phyloP scores from a whole-genome alignment of 2,888 invertebrate species.

The Drosophila acutilabella region DNA sequence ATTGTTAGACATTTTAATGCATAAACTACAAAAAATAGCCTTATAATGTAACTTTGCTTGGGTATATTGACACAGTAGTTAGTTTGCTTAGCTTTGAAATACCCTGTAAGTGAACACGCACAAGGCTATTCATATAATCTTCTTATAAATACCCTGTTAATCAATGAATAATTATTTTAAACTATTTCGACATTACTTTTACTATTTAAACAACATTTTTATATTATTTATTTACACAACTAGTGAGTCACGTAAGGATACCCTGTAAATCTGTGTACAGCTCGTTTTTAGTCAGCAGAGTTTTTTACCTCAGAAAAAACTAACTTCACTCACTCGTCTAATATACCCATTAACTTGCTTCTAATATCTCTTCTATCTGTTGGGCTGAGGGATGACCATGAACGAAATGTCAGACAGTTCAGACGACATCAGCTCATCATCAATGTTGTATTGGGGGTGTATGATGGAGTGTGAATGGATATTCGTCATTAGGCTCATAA shows the following conservation, averaged over 20 bases:
- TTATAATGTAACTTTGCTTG: too few relatives aligned
- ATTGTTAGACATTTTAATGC: too few relatives aligned
- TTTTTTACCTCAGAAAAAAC: too few relatives aligned
- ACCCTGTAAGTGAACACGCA: background rate
- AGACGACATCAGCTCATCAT: conserved; percentile 23
- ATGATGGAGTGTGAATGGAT: conserved; percentile 31
- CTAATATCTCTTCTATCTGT: background rate
- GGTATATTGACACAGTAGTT: background rate
- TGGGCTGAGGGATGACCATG: background rate
- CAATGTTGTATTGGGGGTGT: conserved; percentile 37
- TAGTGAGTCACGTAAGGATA: too few relatives aligned
- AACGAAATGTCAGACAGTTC: background rate
- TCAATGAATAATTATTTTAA: background rate
- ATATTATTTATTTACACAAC: too few relatives aligned
- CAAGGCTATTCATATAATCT: background rate
- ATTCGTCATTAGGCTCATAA: conserved; percentile 73
- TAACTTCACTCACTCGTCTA: background rate
- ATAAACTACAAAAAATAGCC: too few relatives aligned
- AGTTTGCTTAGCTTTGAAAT: background rate
- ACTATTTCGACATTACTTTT: too few relatives aligned
- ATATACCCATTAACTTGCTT: background rate
- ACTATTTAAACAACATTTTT: too few relatives aligned
- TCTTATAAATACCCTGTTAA: background rate
- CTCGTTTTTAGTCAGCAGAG: too few relatives aligned
- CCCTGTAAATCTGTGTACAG: too few relatives aligned